Percentiles rank a stretch among this genome's conserved stretches.
These are phyloP conservation scores for Drosophila albomicans DNA, from an alignment of 1,140 invertebrate species.

Conservation along the genomic window DNA sequence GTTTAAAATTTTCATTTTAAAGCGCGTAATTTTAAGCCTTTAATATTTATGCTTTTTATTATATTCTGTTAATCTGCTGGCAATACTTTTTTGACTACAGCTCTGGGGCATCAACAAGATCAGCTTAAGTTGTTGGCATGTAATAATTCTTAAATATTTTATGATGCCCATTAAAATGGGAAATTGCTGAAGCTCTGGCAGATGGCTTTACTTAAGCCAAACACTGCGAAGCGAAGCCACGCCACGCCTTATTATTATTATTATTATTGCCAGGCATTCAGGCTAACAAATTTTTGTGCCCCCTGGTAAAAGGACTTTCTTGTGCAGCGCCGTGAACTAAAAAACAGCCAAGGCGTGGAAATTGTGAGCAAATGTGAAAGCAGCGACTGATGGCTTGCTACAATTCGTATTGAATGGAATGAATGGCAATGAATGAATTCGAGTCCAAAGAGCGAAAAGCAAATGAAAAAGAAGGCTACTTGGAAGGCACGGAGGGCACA, in stretches of 20 bases:
- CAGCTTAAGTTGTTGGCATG: slow-evolving; percentile 18
- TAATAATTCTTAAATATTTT: slow-evolving; percentile 38
- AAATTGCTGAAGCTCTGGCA: slow-evolving; percentile 31
- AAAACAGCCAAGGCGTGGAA: slow-evolving; percentile 21
- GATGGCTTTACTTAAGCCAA: slow-evolving; percentile 26
- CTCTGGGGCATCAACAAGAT: not conserved
- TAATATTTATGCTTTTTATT: slow-evolving; percentile 10
- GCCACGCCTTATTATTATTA: slow-evolving; percentile 25
- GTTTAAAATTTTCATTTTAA: not conserved
- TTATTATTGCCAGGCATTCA: slow-evolving; percentile 40
- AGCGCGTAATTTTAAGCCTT: not conserved
- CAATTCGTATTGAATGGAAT: slow-evolving; percentile 70
- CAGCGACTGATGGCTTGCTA: slow-evolving; percentile 52
- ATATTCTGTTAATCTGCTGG: slow-evolving; percentile 9
- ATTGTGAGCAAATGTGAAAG: slow-evolving; percentile 40
- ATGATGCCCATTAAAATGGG: slow-evolving; percentile 48
- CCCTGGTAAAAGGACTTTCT: not conserved
- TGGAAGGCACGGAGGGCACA: no score
- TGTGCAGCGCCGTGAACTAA: slow-evolving; percentile 17
- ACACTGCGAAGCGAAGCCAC: slow-evolving; percentile 3
- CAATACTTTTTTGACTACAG: not conserved
- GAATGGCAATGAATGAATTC: slow-evolving; percentile 44
- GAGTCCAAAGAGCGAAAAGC: slow-evolving; percentile 5
- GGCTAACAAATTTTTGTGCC: slow-evolving; percentile 26
- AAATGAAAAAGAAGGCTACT: slow-evolving; percentile 33